These are phyloP conservation scores for Stylophora pistillata DNA, from an alignment of 64 coral and sea anemone species.

Conservation along the genomic window DNA sequence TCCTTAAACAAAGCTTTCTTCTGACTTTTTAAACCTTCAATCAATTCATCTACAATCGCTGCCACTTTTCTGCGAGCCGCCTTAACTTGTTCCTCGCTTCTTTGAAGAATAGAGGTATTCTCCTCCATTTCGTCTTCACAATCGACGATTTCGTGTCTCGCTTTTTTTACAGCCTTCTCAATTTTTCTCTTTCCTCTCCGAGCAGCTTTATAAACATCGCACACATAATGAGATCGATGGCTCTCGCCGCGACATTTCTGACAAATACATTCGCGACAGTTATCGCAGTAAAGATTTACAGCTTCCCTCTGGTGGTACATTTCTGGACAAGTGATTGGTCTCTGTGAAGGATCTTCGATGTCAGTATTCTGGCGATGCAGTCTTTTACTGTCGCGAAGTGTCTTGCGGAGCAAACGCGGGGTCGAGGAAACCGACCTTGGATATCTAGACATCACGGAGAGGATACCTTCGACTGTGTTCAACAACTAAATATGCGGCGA, in stretches of 20 bases:
- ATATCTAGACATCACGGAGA: too few species aligned
- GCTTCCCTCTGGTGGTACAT: neutral
- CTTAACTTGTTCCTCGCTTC: neutral
- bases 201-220: neutral
- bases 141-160: neutral
- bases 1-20: neutral
- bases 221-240: neutral
- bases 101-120: neutral
- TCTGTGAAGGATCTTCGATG: neutral
- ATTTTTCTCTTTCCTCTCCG: neutral
- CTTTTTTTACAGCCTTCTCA: neutral
- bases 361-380: too few species aligned
- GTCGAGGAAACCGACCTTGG: too few species aligned
- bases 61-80: neutral
- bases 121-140: neutral
- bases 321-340: neutral
- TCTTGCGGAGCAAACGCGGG: too few species aligned
- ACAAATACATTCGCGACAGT: neutral
- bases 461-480: too few species aligned
- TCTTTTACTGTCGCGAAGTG: too few species aligned
- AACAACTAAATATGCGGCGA: too few species aligned
- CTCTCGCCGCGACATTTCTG: neutral
- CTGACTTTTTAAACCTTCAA: neutral
- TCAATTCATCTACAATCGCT: neutral
- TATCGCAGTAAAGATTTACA: neutral